Evolutionary conservation across 2,113 vertebrate genomes (phyloP), one percentile per base, ranked within the genome.

Genomic region (Suricata suricatta): DNA sequence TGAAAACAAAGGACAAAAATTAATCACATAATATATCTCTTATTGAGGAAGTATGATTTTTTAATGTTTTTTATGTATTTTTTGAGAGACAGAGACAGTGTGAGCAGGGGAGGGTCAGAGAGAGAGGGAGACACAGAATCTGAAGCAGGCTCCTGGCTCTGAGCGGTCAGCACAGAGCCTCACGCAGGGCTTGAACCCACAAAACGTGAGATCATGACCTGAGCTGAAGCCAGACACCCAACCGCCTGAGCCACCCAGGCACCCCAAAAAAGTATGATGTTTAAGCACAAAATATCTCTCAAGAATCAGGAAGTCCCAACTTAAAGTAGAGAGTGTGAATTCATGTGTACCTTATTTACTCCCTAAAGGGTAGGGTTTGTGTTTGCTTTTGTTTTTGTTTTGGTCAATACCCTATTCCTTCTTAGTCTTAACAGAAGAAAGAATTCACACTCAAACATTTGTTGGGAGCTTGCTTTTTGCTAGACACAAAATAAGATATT

Each of bases 221-320:
- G 41, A 41, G 41, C 41, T 41, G 3, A 41, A 41, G 41, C 41
- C 41, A 5, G 41, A 41, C 41, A 41, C 41, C 41, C 41, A 41
- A 41, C 41, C 5, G 41, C 41, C 41, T 41, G 41, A 41, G 41
- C 41, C 41, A 41, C 41, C 41, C 5, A 41, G 41, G 41, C 41
- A 41, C 41, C 41, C 41, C 5, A 5, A 71, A 90, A 92, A 86
- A 82, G 21, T 41, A 31, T 77, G 17, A 68, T 44, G 5, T 69
- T 86, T 76, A 89, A 82, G 16, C 25, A 92, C 23, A 80, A 68
- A 81, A 89, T 35, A 10, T 68, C 31, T 94, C 71, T 97, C 82
- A 90, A 82, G 38, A n/a, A 85, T 92, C 60, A 92, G 47, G 23
- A 47, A 21, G 41, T 91, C 44, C 76, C 60, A 93, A 38, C 31